Evolutionary conservation across 1,140 invertebrate species (phyloP), one percentile per base, ranked within the genome.

Genomic region (Euura lappo): DNA sequence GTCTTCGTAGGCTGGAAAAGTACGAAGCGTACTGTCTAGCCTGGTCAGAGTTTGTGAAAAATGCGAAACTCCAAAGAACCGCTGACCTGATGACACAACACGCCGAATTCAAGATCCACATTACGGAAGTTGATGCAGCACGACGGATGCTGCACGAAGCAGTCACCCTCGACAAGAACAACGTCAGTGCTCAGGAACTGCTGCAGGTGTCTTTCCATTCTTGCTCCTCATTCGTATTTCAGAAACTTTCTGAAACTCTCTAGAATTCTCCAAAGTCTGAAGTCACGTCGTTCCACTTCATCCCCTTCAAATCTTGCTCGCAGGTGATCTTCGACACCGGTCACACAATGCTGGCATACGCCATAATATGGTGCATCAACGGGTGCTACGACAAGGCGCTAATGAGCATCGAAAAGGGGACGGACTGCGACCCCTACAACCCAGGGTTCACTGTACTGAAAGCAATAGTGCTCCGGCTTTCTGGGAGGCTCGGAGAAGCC

Each of bases 361-460:
- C 73, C 0, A 46, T 78, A 46, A 44, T 78, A 45, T 78, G 78
- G 78, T 77, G 72, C 42, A 69, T 76, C 44, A 69, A 78, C 45
- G 74, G 71, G 69, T 78, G 74, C 46, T 74, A 78, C 65, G 77
- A 78, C 43, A 79, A 78, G 65, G 75, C 69, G 6, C 68, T 79
- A 13, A 44, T 75, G n/a, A 68, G 73, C 2, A 73, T 68, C 13
- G 66, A 68, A 8, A 68, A 68, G 10, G 75, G 66, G 4, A n/a
- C 76, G 2, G 75, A 78, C 13, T 78, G 75, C 43, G 74, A 78
- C 74, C 78, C 78, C 5, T 78, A 71, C 44, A 79, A 79, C 74
- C 78, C 77, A 28, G 77, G 75, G 28, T 79, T 74, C 51, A 78
- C 51, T 46, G 66, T 79, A 43, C 45, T 79, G 6, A 79, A 79